Percentiles rank a stretch among this genome's conserved stretches.
Evolutionary conservation across 2,888 invertebrate species (phyloP).

Genomic region (Aplocera efformata): DNA sequence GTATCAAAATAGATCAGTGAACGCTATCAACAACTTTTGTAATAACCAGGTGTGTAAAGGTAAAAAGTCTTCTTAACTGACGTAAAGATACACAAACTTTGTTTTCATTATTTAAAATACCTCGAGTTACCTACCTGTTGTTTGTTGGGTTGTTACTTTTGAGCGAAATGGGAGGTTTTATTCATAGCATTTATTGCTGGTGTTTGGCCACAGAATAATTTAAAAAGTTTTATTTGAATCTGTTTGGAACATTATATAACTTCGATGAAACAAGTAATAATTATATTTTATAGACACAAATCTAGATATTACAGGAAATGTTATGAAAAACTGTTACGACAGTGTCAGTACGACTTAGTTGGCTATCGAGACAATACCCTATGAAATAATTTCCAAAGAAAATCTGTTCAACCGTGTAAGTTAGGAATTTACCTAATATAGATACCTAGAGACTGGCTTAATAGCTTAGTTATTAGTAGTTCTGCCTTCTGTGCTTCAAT

Average conservation of each 20-base stretch:
- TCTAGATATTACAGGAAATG: no score
- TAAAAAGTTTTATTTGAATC: conserved; percentile 9
- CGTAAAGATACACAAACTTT: conserved; percentile 30
- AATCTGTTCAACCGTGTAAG: no score
- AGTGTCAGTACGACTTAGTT: no score
- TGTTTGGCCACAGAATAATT: conserved; percentile 12
- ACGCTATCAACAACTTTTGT: conserved; percentile 26
- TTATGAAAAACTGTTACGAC: no score
- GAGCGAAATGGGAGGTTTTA: conserved; percentile 20
- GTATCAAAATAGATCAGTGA: no score
- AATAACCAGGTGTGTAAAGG: conserved; percentile 30
- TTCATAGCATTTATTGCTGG: conserved; percentile 7
- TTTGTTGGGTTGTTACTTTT: conserved; percentile 17
- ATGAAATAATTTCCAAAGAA: no score
- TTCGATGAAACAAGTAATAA: neutral
- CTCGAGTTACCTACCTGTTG: conserved; percentile 23
- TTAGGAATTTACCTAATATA: no score
- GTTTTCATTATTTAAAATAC: conserved; percentile 29
- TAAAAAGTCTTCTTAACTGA: conserved; percentile 29
- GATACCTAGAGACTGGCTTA: no score
- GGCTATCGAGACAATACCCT: no score
- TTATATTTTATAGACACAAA: no score
- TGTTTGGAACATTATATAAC: neutral
- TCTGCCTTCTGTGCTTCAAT: no score
- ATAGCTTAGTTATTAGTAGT: no score